Conservation (phyloP, 2,888 invertebrate genomes). For the Macrosiphum euphorbiae region DNA sequence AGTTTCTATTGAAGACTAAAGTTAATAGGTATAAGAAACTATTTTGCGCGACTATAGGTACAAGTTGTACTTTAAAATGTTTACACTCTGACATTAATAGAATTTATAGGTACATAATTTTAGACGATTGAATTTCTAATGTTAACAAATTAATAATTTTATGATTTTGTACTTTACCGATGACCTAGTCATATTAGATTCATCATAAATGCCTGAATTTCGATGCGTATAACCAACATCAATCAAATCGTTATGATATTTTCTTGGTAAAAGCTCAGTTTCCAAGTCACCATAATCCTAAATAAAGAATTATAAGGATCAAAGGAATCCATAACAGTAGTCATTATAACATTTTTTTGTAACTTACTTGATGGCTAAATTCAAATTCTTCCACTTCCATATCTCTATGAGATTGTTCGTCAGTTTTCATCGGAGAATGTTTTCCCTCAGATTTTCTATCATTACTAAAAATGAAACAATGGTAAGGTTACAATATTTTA, state of each 20-base stretch:
- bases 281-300: conserved; percentile 66
- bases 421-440: conserved; percentile 57
- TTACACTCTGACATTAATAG: background rate
- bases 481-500: background rate
- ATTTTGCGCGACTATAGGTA: background rate
- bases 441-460: conserved; percentile 49
- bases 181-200: conserved; percentile 64
- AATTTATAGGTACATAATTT: conserved; percentile 12
- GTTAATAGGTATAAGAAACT: background rate
- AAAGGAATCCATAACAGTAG: conserved; percentile 10
- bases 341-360: background rate
- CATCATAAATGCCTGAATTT: conserved; percentile 59
- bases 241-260: conserved; percentile 60
- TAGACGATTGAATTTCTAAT: background rate
- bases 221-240: conserved; percentile 57
- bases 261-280: conserved; percentile 65
- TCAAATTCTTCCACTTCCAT: conserved; percentile 62
- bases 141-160: conserved; percentile 46
- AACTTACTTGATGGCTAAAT: conserved; percentile 59
- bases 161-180: conserved; percentile 62
- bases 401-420: conserved; percentile 43
- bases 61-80: conserved; percentile 11
- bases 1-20: background rate
- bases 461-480: conserved; percentile 42
- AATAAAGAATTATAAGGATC: conserved; percentile 51